Percentiles rank a stretch among this genome's conserved stretches.
Evolutionary conservation across 2,113 vertebrate species (phyloP).

Genomic region (Planiliza haematocheilus): DNA sequence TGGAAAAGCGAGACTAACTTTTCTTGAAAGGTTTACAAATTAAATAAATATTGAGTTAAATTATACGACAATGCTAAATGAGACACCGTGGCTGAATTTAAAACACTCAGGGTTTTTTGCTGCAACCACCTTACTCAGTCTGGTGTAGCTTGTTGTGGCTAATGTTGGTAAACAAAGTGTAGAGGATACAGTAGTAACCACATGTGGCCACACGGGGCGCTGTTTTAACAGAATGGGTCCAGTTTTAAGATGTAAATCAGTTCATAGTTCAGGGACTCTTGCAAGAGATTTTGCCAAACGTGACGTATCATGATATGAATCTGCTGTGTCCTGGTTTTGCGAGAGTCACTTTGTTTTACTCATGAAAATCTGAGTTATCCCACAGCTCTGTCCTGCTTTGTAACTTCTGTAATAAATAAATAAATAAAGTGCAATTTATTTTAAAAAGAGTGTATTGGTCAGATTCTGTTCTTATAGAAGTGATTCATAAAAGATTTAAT

Average conservation of each 20-base stretch:
- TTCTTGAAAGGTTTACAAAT: too few species aligned
- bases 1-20: too few species aligned
- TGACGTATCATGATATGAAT: not conserved
- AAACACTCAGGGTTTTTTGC: not conserved
- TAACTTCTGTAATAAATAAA: conserved; percentile 74
- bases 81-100: not conserved
- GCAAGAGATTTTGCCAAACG: not conserved
- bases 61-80: not conserved
- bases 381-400: conserved; percentile 19
- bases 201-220: not conserved
- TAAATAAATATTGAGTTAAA: too few species aligned
- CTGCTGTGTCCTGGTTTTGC: not conserved
- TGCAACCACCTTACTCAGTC: not conserved
- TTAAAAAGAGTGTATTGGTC: not conserved
- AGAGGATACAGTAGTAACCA: not conserved
- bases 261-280: not conserved
- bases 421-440: conserved; percentile 57
- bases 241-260: too few species aligned
- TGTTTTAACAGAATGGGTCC: too few species aligned
- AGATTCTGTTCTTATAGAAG: too few species aligned
- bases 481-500: too few species aligned
- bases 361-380: conserved; percentile 6
- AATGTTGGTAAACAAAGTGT: not conserved
- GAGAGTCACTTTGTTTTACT: not conserved
- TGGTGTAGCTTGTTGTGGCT: not conserved